These are phyloP conservation scores for Zoanthus sansibaricus DNA, from an alignment of 92 coral and sea anemone species.

Conservation along the genomic window DNA sequence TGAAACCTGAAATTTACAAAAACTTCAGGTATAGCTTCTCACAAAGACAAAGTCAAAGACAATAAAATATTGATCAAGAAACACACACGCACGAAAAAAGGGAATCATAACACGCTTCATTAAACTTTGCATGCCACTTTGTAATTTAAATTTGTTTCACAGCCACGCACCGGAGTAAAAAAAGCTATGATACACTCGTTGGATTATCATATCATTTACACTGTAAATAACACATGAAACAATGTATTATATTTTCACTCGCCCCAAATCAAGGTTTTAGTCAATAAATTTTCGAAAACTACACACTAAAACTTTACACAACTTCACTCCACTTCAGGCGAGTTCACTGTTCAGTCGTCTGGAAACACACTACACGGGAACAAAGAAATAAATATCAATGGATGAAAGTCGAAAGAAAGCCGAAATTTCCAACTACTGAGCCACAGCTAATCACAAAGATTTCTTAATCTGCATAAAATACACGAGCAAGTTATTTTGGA, in stretches of 20 bases:
- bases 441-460: constrained; percentile 3
- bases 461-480: constrained; percentile 7
- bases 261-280: not conserved
- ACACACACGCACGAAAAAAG: not conserved
- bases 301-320: not conserved
- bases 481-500: constrained; percentile 6
- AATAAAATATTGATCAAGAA: not conserved
- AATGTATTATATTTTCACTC: not conserved
- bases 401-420: constrained; percentile 17
- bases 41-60: constrained; percentile 4
- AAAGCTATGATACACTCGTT: not conserved
- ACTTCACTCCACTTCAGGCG: not conserved
- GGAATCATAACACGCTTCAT: not conserved
- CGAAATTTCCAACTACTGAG: constrained; percentile 7
- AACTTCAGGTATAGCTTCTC: not conserved
- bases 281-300: constrained; percentile 1
- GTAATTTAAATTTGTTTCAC: not conserved
- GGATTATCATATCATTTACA: not conserved
- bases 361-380: not conserved
- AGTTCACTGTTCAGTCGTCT: constrained; percentile 1
- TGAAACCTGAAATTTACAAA: constrained; percentile 11
- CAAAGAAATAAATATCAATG: not conserved
- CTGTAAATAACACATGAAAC: not conserved
- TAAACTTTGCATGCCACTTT: not conserved
- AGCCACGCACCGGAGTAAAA: not conserved